phyloP scores from a whole-genome alignment of 2,797 vertebrate species.

The Rhynchotus rufescens region DNA sequence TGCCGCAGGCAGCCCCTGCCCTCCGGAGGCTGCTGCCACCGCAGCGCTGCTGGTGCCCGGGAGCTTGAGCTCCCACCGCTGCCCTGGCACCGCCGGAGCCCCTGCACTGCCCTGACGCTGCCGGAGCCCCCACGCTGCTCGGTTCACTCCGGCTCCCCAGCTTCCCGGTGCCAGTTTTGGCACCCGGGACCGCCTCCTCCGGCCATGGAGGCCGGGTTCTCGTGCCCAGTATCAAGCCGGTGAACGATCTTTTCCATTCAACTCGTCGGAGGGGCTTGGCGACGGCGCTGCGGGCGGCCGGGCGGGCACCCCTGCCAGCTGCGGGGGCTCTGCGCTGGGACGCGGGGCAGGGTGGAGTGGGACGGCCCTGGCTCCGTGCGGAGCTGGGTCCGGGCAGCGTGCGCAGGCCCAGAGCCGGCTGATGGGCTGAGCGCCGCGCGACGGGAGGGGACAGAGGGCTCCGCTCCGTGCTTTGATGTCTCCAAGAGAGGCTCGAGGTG shows the following conservation, averaged over 20 bases:
- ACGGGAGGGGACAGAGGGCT: neutral
- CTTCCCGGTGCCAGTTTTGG: neutral
- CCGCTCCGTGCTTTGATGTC: conserved; percentile 8
- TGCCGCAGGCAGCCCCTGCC: no score
- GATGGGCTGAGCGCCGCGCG: neutral
- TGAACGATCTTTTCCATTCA: conserved; percentile 42
- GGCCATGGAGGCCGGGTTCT: neutral
- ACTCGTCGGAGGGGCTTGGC: neutral
- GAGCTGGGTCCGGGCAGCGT: neutral
- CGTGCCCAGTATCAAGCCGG: neutral
- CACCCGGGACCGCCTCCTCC: neutral
- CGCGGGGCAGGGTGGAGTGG: no score
- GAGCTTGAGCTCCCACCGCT: no score
- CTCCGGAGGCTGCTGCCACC: no score
- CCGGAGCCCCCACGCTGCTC: no score
- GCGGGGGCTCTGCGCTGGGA: neutral
- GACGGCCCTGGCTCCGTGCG: no score
- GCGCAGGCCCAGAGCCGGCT: neutral
- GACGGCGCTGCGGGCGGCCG: accelerated
- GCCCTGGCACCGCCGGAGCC: no score
- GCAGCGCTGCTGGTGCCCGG: no score
- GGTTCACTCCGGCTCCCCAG: neutral
- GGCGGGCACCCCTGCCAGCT: neutral
- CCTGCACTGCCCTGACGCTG: no score
- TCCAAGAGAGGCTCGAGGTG: neutral